phyloP scores from a whole-genome alignment of 2,797 vertebrate species.

The Rhadinocentrus ornatus region DNA sequence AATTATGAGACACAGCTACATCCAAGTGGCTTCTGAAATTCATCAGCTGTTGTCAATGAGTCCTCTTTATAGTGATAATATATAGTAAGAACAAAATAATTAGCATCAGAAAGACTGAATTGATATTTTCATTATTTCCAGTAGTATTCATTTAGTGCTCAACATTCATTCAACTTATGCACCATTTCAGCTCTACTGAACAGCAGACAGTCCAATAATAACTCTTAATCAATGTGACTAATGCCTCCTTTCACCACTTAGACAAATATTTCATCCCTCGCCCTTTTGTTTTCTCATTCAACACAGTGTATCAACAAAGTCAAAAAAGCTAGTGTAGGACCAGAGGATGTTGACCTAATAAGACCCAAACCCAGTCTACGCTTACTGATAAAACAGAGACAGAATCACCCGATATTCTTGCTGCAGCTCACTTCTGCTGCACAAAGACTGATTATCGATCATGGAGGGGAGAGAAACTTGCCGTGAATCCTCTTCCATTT shows the following conservation, averaged over 20 bases:
- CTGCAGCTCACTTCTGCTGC: constrained; percentile 15
- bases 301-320: constrained; percentile 57
- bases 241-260: constrained; percentile 66
- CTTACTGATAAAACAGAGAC: constrained; percentile 74
- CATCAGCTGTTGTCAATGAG: background rate
- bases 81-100: background rate
- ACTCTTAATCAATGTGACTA: constrained; percentile 68
- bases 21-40: background rate
- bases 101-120: background rate
- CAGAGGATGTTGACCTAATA: constrained; percentile 68
- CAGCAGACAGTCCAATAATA: constrained; percentile 47
- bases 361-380: constrained; percentile 53
- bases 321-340: constrained; percentile 59
- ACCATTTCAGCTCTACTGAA: constrained; percentile 29
- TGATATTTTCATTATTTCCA: background rate
- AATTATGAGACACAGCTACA: background rate
- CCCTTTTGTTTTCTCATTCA: constrained; percentile 77
- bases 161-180: constrained; percentile 8
- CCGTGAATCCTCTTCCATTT: constrained; percentile 18
- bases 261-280: constrained; percentile 70
- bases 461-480: constrained; percentile 30
- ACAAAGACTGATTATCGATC: constrained; percentile 63
- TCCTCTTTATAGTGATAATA: too few species aligned
- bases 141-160: background rate
- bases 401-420: constrained; percentile 8